Conservation (phyloP, 2,113 vertebrate species). For the Turnix velox region DNA sequence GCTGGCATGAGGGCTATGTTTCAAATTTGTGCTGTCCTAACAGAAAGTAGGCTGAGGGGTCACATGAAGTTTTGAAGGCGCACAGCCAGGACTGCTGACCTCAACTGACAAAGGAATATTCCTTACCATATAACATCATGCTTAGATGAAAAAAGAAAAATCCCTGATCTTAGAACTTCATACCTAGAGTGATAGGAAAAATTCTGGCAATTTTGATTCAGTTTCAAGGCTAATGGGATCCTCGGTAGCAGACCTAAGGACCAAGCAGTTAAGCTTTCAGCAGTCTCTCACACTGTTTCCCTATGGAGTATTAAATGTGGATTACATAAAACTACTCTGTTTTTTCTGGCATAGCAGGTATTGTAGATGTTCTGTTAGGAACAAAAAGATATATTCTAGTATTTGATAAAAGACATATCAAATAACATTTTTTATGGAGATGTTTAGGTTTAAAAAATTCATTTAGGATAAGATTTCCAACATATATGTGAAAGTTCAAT, state of each 20-base stretch:
- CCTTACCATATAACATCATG: not conserved
- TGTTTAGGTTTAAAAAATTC: constrained; percentile 64
- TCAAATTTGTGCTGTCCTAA: not conserved
- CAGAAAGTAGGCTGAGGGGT: not conserved
- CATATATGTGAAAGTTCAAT: constrained; percentile 41
- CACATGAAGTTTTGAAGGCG: not conserved
- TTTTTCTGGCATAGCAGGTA: not conserved
- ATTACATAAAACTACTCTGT: not conserved
- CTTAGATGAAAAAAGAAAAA: not conserved
- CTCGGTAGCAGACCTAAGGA: not conserved
- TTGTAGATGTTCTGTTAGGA: not conserved
- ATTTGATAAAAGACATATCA: constrained; percentile 44
- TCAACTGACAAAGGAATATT: not conserved
- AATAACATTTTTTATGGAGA: constrained; percentile 49
- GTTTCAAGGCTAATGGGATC: not conserved
- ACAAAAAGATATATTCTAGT: constrained; percentile 72
- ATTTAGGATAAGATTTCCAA: constrained; percentile 38
- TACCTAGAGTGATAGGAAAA: not conserved
- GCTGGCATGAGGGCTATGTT: not conserved
- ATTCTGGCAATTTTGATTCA: not conserved
- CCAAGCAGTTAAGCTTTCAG: not conserved
- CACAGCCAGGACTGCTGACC: not conserved
- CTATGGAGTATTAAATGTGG: not conserved
- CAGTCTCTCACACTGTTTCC: not conserved
- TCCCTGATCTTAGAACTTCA: not conserved